Evolutionary conservation across 2,113 vertebrate genomes (phyloP), one percentile per base, ranked within the genome.

Genomic region (Condylura cristata): DNA sequence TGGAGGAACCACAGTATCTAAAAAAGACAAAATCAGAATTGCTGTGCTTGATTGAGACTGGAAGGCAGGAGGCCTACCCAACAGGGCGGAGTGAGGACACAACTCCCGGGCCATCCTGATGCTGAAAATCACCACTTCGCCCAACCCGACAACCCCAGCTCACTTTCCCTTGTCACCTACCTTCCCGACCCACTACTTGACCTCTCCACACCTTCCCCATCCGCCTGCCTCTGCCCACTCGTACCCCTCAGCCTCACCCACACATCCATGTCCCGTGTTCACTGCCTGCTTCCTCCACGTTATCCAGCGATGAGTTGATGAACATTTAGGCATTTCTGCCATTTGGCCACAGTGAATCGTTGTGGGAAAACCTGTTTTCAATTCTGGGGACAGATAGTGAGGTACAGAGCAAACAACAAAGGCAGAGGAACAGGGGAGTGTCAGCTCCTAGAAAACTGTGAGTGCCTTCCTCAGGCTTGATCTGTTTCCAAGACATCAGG

Each of bases 381-480:
- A 26, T 68, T 86, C 30, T 53, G 10, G 39, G 41, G 6, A 51
- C 13, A 6, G 18, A 30, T 32, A 39, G 3, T 8, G 9, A 14
- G 20, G 44, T 9, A 34, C 18, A 6, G 0, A 1, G 51, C n/a
- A 24, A 18, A 18, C 1, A 5, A 71, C 5, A 18, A 22, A 32
- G 6, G 10, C 10, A n/a, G 66, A 48, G 9, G 53, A 61, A 14
- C 0, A 1, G 26, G 18, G 56, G 28, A 14, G 5, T 17, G 3
- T 18, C 28, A 3, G 61, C 28, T 32, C 9, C 4, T 13, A 4
- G 53, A 82, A 5, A n/a, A 37, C 44, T 6, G 0, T 13, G 14
- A 9, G 0, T 34, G 6, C 4, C 20, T 22, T 32, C 13, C 28
- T n/a, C 58, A 28, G 65, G 26, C 37, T 26, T 17, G 37, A 61